These are phyloP conservation scores for Parnassius apollo DNA, from an alignment of 2,888 invertebrate genomes.

Conservation along the genomic window DNA sequence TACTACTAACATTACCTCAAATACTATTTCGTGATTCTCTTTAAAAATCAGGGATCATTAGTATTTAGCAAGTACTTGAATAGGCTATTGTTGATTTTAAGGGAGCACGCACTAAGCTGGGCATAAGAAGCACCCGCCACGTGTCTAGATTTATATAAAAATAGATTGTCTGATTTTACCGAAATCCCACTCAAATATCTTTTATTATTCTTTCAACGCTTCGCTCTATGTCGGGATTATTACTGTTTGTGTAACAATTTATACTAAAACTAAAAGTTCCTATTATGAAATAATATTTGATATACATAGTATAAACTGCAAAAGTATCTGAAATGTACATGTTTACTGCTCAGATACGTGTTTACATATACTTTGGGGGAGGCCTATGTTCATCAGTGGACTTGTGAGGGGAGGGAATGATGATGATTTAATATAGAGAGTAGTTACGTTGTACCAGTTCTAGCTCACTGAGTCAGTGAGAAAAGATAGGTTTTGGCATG, in stretches of 20 bases:
- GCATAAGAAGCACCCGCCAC: conserved; percentile 8
- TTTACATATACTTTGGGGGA: too few species aligned
- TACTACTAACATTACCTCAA: not conserved
- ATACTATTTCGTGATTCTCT: conserved; percentile 16
- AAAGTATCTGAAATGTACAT: too few species aligned
- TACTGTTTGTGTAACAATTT: not conserved
- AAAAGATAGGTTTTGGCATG: too few species aligned
- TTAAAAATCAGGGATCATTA: conserved; percentile 24
- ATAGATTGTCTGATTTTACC: conserved; percentile 9
- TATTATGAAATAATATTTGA: too few species aligned
- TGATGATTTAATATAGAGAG: too few species aligned
- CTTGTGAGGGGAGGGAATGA: too few species aligned
- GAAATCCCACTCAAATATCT: conserved; percentile 8
- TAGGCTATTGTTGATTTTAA: conserved; percentile 14
- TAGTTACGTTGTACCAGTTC: too few species aligned
- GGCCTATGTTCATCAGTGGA: too few species aligned
- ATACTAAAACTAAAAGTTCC: too few species aligned
- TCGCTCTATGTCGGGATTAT: not conserved
- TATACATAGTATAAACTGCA: too few species aligned
- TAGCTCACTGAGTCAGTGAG: too few species aligned
- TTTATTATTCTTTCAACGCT: conserved; percentile 7
- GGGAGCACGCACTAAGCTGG: conserved; percentile 6
- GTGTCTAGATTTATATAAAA: conserved; percentile 15
- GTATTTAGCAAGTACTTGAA: conserved; percentile 15
- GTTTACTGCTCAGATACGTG: too few species aligned